Evolutionary conservation across 2,113 vertebrate genomes (phyloP), one percentile per base, ranked within the genome.

Genomic region (western clawed frog (Xenopus tropicalis)): DNA sequence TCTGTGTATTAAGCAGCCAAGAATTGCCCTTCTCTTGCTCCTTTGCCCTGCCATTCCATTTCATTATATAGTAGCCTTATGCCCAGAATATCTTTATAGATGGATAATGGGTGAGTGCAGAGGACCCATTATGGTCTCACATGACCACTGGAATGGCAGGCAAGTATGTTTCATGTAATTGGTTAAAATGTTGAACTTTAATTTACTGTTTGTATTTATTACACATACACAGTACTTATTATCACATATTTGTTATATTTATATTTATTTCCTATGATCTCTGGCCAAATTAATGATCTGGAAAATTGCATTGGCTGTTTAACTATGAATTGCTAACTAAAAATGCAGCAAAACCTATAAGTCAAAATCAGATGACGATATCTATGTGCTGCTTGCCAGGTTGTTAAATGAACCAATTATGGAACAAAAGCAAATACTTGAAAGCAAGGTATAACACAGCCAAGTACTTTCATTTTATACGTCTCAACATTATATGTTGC

Each of bases 381-480:
- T 11, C n/a, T 12, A 65, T 37, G 11, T 3, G n/a, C 14, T n/a
- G 24, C 12, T 11, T 48, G 20, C 64, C 64, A 66, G 51, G 64
- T 14, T 16, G 20, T 66, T 66, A 51, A n/a, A 46, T 48, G 21
- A 16, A 66, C 64, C 44, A 66, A 24, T 66, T 66, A 66, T 46
- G 64, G 51, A 66, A 66, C 42, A 66, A 65, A 43, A 66, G 64
- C 20, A 66, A 65, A 66, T 66, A 66, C 12, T 24, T n/a, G 52
- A 21, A 44, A 65, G 29, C 62, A 66, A 21, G 3, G 20, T 48
- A 66, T 66, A 4, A 9, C 17, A 44, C 11, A 20, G 64, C 64
- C 64, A 66, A 66, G n/a, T 66, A 5, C 42, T 51, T 48, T 44
- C 10, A 37, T 65, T 66, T 66, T 43, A 46, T 66, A 48, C 14